Evolutionary conservation across 2,113 vertebrate genomes (phyloP), one percentile per base, ranked within the genome.

Genomic region (Empidonax traillii): DNA sequence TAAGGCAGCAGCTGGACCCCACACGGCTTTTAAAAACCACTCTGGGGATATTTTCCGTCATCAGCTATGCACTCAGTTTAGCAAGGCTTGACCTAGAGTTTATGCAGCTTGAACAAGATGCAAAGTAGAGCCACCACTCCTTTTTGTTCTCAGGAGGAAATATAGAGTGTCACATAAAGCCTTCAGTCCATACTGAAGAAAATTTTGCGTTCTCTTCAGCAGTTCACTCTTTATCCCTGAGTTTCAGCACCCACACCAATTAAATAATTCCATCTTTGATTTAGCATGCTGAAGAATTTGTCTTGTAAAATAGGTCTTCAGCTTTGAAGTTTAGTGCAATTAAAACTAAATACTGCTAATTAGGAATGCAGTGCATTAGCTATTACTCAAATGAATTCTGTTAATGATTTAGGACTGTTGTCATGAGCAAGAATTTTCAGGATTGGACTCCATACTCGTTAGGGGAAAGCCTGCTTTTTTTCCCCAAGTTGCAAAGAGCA

Each of bases 331-430:
- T 59, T 28, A 80, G 27, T 24, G 18, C 55, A 67, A 62, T 84
- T 94, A 89, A 85, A 94, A 78, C 46, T 27, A 86, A 88, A 93
- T 61, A 56, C 21, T 88, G 15, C 3, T 86, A 67, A 92, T 90
- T 92, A 92, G 31, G 65, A 95, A 35, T 25, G 8, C 8, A 51
- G 22, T 59, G 55, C 61, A 31, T 65, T 39, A 73, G 37, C 75
- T 88, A 44, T 63, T 89, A 71, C 35, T 67, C 43, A 83, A 91
- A 71, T 53, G 4, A 53, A 77, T 94, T 80, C 44, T 81, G 33
- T 90, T 19, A 30, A 41, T 77, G 46, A 67, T 44, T 90, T 88
- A 31, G 10, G 30, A 55, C 21, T 41, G 44, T 23, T 53, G 31
- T 61, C 16, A 84, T 5, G 15, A 78, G 24, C 14, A 77, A 94